These are phyloP conservation scores for Brachystomella parvula DNA, from an alignment of 1,140 invertebrate species.

Conservation along the genomic window DNA sequence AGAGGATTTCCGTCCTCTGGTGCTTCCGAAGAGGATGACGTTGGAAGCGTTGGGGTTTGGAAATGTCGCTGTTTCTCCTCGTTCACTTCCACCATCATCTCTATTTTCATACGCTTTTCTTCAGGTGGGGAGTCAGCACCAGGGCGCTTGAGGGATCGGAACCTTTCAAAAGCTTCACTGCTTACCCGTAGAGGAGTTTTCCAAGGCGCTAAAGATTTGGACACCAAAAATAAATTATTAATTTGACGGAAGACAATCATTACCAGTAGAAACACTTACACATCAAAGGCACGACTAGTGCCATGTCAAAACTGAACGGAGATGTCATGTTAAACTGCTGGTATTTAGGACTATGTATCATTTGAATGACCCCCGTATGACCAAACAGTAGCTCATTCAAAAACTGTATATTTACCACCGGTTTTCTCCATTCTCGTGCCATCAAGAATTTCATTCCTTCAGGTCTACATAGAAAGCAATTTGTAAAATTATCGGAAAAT, in stretches of 20 bases:
- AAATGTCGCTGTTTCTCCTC: too few species aligned
- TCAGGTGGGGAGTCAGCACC: not conserved
- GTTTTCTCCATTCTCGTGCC: slow-evolving; percentile 74
- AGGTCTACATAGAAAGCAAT: slow-evolving; percentile 48
- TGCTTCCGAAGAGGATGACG: not conserved
- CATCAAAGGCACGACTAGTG: slow-evolving; percentile 78
- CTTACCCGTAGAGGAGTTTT: slow-evolving; percentile 81
- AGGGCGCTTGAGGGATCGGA: slow-evolving; percentile 8
- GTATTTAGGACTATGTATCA: slow-evolving; percentile 73
- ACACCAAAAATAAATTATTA: slow-evolving; percentile 23
- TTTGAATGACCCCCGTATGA: slow-evolving; percentile 64
- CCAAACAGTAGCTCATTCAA: slow-evolving; percentile 86
- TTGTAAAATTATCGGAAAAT: slow-evolving; percentile 4
- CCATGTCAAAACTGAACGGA: slow-evolving; percentile 80
- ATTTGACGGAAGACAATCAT: slow-evolving; percentile 5
- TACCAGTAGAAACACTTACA: slow-evolving; percentile 52
- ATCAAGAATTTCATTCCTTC: slow-evolving; percentile 81
- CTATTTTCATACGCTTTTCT: not conserved
- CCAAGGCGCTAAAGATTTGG: slow-evolving; percentile 66
- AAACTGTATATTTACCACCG: slow-evolving; percentile 87
- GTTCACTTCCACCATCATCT: too few species aligned
- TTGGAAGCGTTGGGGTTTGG: too few species aligned
- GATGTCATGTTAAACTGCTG: slow-evolving; percentile 71
- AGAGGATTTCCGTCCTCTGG: not conserved
- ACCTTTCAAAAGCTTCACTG: slow-evolving; percentile 68